Evolutionary conservation across 1,140 invertebrate genomes (phyloP).

Genomic region (Proales similis): DNA sequence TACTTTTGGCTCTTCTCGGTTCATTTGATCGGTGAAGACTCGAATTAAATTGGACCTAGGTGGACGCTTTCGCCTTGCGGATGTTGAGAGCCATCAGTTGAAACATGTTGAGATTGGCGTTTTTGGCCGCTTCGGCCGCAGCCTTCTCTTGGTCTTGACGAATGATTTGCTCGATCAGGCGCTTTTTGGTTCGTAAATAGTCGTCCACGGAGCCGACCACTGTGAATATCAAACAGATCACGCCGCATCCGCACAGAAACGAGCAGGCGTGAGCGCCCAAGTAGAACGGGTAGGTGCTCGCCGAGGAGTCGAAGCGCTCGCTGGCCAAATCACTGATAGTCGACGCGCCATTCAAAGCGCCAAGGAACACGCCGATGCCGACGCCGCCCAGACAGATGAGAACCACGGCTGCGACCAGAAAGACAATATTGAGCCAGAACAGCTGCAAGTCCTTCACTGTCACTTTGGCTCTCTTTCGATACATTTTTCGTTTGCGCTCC

Average conservation of each 20-base stretch:
- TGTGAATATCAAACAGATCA: slow-evolving; percentile 13
- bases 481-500: slow-evolving; percentile 6
- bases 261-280: slow-evolving; percentile 13
- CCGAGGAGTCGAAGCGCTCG: background rate
- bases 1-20: no score
- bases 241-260: background rate
- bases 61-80: no score
- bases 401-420: slow-evolving; percentile 1
- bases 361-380: slow-evolving; percentile 27
- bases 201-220: slow-evolving; percentile 32
- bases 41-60: no score
- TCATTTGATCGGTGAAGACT: no score
- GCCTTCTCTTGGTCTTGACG: slow-evolving; percentile 34
- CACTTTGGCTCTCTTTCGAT: slow-evolving; percentile 25
- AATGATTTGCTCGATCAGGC: slow-evolving; percentile 26
- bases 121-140: slow-evolving; percentile 33
- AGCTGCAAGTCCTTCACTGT: slow-evolving; percentile 18
- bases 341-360: background rate
- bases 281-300: slow-evolving; percentile 1
- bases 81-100: slow-evolving; percentile 27
- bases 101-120: slow-evolving; percentile 37
- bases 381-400: background rate
- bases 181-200: slow-evolving; percentile 33
- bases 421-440: slow-evolving; percentile 16
- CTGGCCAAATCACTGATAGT: background rate